Evolutionary conservation across 2,113 vertebrate species (phyloP), one percentile per base, ranked within the genome.

Genomic region (Grallaria varia): DNA sequence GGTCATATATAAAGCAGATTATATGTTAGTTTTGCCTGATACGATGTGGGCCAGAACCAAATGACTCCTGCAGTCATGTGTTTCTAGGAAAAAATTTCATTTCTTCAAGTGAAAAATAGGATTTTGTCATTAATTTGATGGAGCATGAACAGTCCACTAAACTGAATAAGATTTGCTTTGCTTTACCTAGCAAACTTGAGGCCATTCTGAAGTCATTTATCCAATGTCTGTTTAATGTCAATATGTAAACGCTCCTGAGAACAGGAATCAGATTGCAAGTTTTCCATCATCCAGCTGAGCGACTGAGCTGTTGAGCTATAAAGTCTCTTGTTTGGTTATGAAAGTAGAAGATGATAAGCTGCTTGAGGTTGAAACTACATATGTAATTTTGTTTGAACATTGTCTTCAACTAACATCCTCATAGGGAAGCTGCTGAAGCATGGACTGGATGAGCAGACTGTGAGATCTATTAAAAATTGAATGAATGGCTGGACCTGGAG

Each of bases 221-320:
- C 24, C 27, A 62, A 58, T 31, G 31, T 49, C 49, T 52, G 4
- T 62, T 83, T 94, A 71, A 85, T 31, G 17, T 62, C 64, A 84
- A 27, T 25, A 45, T 0, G 1, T 12, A 82, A 95, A 74, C 0
- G 0, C 20, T 89, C 8, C 12, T 37, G 33, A 84, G 11, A 87
- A 18, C 23, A 59, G 42, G n/a, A 91, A 62, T 52, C 63, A 71
- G 35, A 72, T 31, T 81, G 4, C 20, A 66, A 35, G 8, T 78
- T 87, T 74, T 78, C 25, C 18, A 39, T 63, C 21, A 27, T 22
- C 14, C 8, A 75, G 18, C 6, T 21, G 18, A 68, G 8, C 0
- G 0, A 63, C 47, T 14, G 55, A 78, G 19, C 7, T 81, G 24
- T 35, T 50, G n/a, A 20, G 6, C 7, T 78, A 63, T 56, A 87